These are phyloP conservation scores for Cottoperca gobio DNA, from an alignment of 2,797 vertebrate species.

Conservation along the genomic window DNA sequence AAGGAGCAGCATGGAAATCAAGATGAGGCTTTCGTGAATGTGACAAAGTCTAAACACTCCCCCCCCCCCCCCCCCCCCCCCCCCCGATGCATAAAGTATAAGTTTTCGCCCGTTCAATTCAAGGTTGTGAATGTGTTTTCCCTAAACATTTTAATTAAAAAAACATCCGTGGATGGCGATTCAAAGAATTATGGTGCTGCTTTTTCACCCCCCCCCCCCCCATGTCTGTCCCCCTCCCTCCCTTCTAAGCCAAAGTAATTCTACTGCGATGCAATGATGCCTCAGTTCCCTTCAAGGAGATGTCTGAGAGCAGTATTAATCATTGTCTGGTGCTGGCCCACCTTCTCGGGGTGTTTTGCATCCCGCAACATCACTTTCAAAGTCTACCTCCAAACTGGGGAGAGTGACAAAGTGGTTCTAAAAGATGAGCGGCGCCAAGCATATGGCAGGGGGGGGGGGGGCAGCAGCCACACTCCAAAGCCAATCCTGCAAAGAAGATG, in stretches of 20 bases:
- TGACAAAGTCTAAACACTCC: constrained; percentile 52
- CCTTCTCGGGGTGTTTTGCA: constrained; percentile 74
- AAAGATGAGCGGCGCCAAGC: constrained; percentile 55
- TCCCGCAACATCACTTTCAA: constrained; percentile 68
- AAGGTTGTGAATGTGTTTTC: constrained; percentile 73
- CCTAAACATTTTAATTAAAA: constrained; percentile 78
- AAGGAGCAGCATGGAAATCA: constrained; percentile 39
- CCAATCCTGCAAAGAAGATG: constrained; percentile 50
- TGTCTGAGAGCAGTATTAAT: constrained; percentile 72
- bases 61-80: neutral
- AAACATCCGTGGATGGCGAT: constrained; percentile 61
- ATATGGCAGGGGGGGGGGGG: constrained; percentile 51
- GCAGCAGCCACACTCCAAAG: constrained; percentile 27
- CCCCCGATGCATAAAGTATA: constrained; percentile 52
- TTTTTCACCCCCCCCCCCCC: constrained; percentile 7
- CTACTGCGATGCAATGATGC: constrained; percentile 49
- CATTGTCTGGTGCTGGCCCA: constrained; percentile 73
- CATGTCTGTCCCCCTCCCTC: neutral
- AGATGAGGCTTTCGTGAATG: constrained; percentile 52
- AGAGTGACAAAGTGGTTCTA: constrained; percentile 75
- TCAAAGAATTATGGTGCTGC: constrained; percentile 58
- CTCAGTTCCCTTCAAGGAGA: constrained; percentile 73
- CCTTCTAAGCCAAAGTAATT: constrained; percentile 62
- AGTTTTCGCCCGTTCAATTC: constrained; percentile 45
- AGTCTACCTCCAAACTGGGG: constrained; percentile 61